Conservation (phyloP, 2,888 invertebrate genomes). For the Mythimna pallens region DNA sequence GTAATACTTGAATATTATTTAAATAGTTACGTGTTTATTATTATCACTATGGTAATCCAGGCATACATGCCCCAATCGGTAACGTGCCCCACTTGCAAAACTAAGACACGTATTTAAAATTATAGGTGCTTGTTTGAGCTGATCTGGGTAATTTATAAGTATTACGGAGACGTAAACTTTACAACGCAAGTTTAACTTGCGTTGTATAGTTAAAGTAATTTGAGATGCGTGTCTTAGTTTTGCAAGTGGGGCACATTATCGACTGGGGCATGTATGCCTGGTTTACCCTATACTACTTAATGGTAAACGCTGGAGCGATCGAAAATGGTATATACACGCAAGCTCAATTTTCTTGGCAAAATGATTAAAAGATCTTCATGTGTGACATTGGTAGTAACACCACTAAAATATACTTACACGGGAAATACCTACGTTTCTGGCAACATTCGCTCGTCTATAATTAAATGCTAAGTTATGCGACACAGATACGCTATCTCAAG, state of each 20-base stretch:
- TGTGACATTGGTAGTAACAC: background rate
- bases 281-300: too few relatives aligned
- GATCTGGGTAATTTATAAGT: too few relatives aligned
- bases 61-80: too few relatives aligned
- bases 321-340: background rate
- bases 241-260: too few relatives aligned
- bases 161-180: too few relatives aligned
- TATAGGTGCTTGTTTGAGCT: too few relatives aligned
- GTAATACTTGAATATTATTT: background rate
- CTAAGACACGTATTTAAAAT: too few relatives aligned
- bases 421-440: constrained; percentile 11
- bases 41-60: background rate
- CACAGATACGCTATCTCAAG: constrained; percentile 38
- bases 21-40: background rate
- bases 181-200: too few relatives aligned
- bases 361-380: background rate
- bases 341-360: background rate
- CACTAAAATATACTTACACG: background rate
- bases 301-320: background rate
- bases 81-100: too few relatives aligned
- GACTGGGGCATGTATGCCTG: too few relatives aligned
- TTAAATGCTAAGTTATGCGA: constrained; percentile 25
- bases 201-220: too few relatives aligned
- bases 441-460: constrained; percentile 20
- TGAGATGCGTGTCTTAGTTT: too few relatives aligned